These are phyloP conservation scores for Anastrepha ludens DNA, from an alignment of 1,140 invertebrate species.

Conservation along the genomic window DNA sequence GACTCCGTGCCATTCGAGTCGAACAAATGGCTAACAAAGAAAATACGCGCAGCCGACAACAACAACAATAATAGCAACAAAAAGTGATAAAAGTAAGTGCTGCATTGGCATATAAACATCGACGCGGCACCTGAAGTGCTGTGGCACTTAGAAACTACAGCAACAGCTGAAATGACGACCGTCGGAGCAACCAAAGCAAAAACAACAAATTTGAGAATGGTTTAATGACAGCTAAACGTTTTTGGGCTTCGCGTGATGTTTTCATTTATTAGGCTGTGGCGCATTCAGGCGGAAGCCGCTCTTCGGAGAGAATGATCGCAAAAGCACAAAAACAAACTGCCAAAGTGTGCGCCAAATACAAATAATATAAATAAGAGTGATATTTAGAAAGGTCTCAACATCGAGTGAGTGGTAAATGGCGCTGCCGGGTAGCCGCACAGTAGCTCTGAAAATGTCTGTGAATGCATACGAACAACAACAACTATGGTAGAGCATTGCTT, in stretches of 20 bases:
- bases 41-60: background rate
- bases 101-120: background rate
- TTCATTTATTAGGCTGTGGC: slow-evolving; percentile 38
- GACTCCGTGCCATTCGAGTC: background rate
- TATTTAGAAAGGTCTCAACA: slow-evolving; percentile 9
- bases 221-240: slow-evolving; percentile 51
- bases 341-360: slow-evolving; percentile 2
- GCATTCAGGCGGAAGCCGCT: background rate
- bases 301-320: background rate
- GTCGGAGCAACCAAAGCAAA: background rate
- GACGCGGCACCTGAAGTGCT: background rate
- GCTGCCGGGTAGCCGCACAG: slow-evolving; percentile 24
- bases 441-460: background rate
- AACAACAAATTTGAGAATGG: background rate
- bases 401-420: slow-evolving; percentile 17
- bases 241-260: slow-evolving; percentile 45
- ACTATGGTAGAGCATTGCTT: background rate
- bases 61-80: background rate
- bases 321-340: background rate
- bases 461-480: background rate
- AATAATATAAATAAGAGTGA: background rate
- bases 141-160: background rate
- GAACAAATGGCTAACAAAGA: background rate
- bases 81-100: slow-evolving; percentile 18
- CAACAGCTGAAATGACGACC: background rate